Conservation (phyloP, 2,113 vertebrate species). For the Notothenia rossii region DNA sequence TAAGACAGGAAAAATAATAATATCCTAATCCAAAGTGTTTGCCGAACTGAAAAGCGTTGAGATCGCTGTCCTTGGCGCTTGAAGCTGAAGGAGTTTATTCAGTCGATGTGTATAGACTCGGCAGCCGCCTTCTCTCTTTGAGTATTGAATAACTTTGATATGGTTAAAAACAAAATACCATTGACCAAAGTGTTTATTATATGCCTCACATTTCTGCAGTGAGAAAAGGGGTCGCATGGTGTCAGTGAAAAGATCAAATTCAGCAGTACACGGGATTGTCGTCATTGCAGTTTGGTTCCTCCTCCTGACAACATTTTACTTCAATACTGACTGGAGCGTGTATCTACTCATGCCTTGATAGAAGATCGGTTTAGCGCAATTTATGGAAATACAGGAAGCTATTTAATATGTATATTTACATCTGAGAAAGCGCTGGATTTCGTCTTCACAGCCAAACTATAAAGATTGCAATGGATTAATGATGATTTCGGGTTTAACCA, state of each 20-base stretch:
- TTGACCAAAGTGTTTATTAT: no score
- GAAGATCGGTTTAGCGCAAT: no score
- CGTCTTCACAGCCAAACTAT: not conserved
- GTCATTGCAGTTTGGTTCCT: slow-evolving; percentile 24
- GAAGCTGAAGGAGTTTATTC: not conserved
- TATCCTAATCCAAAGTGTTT: fast-evolving
- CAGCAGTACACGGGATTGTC: not conserved
- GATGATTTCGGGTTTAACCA: not conserved
- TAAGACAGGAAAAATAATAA: not conserved
- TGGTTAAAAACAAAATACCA: not conserved
- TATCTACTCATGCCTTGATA: not conserved
- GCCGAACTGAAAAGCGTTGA: no score
- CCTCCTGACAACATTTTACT: not conserved
- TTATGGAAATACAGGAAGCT: no score
- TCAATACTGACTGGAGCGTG: fast-evolving
- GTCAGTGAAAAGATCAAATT: slow-evolving; percentile 43
- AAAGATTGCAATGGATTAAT: not conserved
- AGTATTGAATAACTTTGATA: no score
- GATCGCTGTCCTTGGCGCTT: not conserved
- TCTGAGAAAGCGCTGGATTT: fast-evolving
- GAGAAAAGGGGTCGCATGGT: slow-evolving; percentile 35
- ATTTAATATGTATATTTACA: no score
- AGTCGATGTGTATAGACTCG: no score
- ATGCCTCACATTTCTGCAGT: not conserved
- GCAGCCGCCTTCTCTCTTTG: no score